A percentile compares a stretch with the other conserved stretches of the same genome.
These are phyloP conservation scores for Callopanchax toddi DNA, from an alignment of 2,113 vertebrate genomes.

Conservation along the genomic window DNA sequence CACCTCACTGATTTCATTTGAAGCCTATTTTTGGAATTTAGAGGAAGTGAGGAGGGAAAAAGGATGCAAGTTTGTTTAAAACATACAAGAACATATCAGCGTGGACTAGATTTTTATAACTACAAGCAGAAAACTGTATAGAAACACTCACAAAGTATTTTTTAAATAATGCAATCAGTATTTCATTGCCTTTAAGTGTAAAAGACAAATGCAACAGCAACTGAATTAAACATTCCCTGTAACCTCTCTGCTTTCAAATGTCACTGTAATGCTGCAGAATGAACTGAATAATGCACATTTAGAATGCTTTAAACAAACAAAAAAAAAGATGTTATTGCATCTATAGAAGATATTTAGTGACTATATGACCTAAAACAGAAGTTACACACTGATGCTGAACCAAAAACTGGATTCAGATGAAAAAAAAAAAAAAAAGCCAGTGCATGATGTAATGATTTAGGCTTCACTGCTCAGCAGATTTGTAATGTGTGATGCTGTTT, in stretches of 20 bases:
- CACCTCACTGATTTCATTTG: slow-evolving; percentile 52
- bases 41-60: slow-evolving; percentile 45
- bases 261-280: background rate
- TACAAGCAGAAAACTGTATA: background rate
- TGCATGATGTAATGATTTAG: slow-evolving; percentile 52
- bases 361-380: no score
- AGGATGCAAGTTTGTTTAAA: background rate
- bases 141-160: background rate
- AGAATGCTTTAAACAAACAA: no score
- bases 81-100: no score
- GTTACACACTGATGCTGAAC: background rate
- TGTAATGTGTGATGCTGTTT: slow-evolving; percentile 19
- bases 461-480: slow-evolving; percentile 42
- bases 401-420: background rate
- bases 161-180: no score
- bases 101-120: background rate
- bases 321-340: no score
- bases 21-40: slow-evolving; percentile 42
- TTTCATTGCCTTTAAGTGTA: no score
- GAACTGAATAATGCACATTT: background rate
- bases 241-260: no score
- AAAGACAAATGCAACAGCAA: no score
- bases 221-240: no score
- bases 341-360: no score
- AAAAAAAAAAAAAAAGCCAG: background rate